phyloP scores from a whole-genome alignment of 2,113 vertebrate genomes.

The Alligator mississippiensis region DNA sequence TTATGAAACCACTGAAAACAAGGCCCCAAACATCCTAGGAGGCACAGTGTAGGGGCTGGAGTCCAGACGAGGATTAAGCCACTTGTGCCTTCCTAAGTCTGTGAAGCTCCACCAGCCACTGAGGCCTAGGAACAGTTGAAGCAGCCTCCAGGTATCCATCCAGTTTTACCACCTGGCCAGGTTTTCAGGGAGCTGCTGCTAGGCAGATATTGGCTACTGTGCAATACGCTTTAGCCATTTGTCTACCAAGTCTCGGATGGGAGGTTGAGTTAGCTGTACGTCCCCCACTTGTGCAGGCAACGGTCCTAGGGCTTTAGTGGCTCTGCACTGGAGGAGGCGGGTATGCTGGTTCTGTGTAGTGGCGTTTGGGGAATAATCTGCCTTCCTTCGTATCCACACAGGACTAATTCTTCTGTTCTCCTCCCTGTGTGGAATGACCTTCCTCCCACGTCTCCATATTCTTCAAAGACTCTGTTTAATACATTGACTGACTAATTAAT shows the following conservation, averaged over 20 bases:
- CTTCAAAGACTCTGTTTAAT: background rate
- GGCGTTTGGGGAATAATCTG: background rate
- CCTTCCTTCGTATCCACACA: background rate
- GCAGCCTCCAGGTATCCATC: background rate
- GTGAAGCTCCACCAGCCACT: background rate
- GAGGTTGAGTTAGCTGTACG: background rate
- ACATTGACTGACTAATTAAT: background rate
- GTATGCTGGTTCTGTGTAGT: background rate
- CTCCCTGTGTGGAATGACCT: background rate
- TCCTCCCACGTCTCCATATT: background rate
- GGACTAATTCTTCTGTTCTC: too few relatives aligned
- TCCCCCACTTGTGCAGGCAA: rapidly evolving
- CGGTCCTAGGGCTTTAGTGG: background rate
- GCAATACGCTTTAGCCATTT: too few relatives aligned
- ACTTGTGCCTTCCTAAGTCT: background rate
- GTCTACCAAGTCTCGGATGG: background rate
- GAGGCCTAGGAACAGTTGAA: background rate
- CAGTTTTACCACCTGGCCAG: background rate
- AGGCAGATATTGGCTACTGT: background rate
- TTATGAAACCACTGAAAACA: background rate
- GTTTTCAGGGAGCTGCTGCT: background rate
- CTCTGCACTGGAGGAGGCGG: background rate
- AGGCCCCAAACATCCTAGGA: background rate
- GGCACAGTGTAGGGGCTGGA: background rate
- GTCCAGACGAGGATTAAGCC: background rate